Conservation (phyloP, 2,113 vertebrate species). For the Dasyprocta punctata region DNA sequence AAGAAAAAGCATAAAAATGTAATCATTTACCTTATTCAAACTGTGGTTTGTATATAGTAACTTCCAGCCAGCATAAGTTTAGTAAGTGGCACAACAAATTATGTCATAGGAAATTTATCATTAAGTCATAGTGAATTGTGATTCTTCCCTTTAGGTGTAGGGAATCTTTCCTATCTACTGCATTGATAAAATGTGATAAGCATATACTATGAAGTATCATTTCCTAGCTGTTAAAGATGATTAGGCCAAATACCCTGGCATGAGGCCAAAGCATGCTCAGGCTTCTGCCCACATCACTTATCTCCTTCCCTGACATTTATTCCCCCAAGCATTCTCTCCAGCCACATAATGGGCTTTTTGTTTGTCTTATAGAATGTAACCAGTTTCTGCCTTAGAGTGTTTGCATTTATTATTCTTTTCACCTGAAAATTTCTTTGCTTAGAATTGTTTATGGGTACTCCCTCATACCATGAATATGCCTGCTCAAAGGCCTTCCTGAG, state of each 20-base stretch:
- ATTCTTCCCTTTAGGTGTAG: neutral
- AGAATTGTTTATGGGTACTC: rapidly evolving
- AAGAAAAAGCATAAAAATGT: neutral
- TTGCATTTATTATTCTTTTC: neutral
- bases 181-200: neutral
- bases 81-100: neutral
- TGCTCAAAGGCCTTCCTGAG: neutral
- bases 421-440: neutral
- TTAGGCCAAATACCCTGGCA: neutral
- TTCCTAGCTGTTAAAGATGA: neutral
- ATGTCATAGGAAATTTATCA: neutral
- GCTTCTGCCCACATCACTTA: neutral
- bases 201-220: neutral
- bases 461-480: neutral
- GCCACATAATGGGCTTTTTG: neutral
- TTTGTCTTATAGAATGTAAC: neutral
- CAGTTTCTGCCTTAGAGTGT: neutral
- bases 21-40: neutral
- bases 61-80: neutral
- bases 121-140: neutral
- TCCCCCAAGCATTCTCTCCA: neutral
- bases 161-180: neutral
- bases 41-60: neutral
- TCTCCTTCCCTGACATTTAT: neutral
- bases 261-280: neutral